Evolutionary conservation across 2,888 invertebrate genomes (phyloP).

Genomic region (Sepiola atlantica): DNA sequence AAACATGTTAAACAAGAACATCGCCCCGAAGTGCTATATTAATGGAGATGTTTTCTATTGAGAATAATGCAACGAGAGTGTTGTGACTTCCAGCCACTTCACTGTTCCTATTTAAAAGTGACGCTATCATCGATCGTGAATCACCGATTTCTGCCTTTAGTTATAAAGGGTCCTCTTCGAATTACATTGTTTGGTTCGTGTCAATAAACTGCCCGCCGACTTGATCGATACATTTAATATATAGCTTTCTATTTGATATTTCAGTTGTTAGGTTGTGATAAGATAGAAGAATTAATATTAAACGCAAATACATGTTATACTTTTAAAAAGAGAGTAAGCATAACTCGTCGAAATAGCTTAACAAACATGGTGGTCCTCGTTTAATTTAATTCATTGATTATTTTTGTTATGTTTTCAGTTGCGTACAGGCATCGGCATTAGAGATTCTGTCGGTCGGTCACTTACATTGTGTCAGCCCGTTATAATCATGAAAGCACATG

Average conservation of each 20-base stretch:
- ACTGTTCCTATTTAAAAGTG: neutral
- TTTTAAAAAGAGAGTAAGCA: no score
- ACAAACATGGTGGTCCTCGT: no score
- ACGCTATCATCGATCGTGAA: slow-evolving; percentile 14
- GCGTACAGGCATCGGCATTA: no score
- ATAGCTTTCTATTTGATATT: neutral
- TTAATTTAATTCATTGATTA: no score
- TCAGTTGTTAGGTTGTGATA: neutral
- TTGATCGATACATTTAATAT: neutral
- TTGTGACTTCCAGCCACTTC: neutral
- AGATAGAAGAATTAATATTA: neutral
- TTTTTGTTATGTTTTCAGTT: no score
- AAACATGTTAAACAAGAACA: neutral
- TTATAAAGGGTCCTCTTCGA: neutral
- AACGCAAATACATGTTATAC: neutral
- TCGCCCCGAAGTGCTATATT: neutral
- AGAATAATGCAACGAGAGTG: neutral
- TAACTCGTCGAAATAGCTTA: no score
- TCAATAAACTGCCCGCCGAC: neutral
- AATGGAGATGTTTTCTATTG: neutral
- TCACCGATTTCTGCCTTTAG: neutral
- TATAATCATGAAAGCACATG: no score
- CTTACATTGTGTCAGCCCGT: no score
- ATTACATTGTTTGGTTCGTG: neutral
- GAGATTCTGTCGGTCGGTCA: no score